A percentile compares a stretch with the other conserved stretches of the same genome.
phyloP scores from a whole-genome alignment of 2,113 vertebrate genomes.

The Pontoporia blainvillei region DNA sequence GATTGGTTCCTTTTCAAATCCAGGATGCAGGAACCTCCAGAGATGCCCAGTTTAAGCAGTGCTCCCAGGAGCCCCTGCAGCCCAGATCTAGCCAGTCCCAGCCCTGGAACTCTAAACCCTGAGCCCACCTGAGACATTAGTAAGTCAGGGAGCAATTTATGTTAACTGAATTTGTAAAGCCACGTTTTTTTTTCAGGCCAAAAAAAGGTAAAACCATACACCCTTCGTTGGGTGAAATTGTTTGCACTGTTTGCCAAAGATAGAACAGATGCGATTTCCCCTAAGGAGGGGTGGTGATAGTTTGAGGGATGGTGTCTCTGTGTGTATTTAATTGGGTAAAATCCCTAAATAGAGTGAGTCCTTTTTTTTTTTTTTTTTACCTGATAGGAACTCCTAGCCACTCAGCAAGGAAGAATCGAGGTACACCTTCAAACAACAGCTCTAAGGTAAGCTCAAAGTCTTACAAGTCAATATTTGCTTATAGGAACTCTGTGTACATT shows the following conservation, averaged over 20 bases:
- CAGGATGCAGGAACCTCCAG: neutral
- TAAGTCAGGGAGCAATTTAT: neutral
- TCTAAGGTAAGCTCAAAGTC: slow-evolving; percentile 51
- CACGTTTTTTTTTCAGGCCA: neutral
- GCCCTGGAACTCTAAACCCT: neutral
- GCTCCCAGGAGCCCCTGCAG: neutral
- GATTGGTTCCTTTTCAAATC: slow-evolving; percentile 7
- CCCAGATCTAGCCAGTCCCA: neutral
- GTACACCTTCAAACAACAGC: slow-evolving; percentile 52
- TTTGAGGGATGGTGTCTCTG: neutral
- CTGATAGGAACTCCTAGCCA: neutral
- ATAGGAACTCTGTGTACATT: neutral
- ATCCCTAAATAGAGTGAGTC: neutral
- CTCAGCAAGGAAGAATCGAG: slow-evolving; percentile 28
- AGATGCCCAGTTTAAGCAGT: neutral
- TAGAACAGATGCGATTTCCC: neutral
- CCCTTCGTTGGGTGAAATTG: neutral
- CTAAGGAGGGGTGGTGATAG: neutral
- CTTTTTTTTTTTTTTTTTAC: neutral
- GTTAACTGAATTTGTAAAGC: neutral
- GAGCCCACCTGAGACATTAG: neutral
- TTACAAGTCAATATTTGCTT: slow-evolving; percentile 47
- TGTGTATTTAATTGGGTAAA: neutral
- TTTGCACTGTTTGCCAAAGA: slow-evolving; percentile 49
- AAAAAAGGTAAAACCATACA: neutral